These are phyloP conservation scores for Lepus europaeus DNA, from an alignment of 2,113 vertebrate species.

Conservation along the genomic window DNA sequence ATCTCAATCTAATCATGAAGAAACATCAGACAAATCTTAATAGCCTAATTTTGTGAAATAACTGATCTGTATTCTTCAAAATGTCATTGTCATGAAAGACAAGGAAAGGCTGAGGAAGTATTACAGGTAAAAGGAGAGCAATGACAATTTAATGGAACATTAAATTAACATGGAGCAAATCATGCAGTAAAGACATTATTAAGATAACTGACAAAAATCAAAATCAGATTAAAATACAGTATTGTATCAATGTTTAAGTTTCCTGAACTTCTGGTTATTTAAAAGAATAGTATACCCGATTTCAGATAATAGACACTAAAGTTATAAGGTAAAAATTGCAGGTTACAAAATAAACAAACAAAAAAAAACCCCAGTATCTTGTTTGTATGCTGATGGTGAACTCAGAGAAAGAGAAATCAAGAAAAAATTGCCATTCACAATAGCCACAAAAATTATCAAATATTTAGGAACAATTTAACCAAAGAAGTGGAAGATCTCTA, in stretches of 20 bases:
- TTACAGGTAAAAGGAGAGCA: neutral
- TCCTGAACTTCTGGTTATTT: neutral
- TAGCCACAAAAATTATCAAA: no score
- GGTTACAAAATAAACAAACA: no score
- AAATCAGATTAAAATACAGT: neutral
- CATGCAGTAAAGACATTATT: neutral
- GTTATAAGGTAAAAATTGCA: neutral
- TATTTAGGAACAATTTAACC: no score
- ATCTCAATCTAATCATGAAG: neutral
- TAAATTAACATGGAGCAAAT: neutral
- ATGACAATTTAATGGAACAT: neutral
- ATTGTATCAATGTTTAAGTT: neutral
- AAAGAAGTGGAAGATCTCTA: no score
- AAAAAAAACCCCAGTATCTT: no score
- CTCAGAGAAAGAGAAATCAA: no score
- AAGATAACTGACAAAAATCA: constrained; percentile 32
- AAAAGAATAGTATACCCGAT: neutral
- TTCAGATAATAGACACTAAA: constrained; percentile 21
- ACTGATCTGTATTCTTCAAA: neutral
- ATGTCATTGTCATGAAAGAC: neutral
- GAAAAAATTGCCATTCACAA: no score
- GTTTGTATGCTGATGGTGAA: no score
- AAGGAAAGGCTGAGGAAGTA: neutral
- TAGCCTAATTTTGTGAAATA: neutral
- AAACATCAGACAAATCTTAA: neutral